Evolutionary conservation across 2,888 invertebrate genomes (phyloP), one percentile per base, ranked within the genome.

Genomic region (Notocelia uddmanniana): DNA sequence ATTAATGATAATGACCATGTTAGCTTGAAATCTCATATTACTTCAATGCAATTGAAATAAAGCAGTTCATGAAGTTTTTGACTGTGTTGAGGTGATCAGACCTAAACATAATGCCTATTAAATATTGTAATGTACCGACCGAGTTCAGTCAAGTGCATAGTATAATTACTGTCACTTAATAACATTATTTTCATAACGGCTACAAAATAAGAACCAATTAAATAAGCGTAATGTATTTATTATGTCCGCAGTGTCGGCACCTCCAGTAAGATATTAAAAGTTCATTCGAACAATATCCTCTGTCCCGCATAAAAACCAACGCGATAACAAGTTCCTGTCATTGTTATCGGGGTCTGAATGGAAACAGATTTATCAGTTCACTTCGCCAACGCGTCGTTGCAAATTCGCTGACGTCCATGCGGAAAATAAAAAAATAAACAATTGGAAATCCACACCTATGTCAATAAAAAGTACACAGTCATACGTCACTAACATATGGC

Each of bases 291-390:
- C 58, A 52, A 54, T 71, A 59, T 71, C 70, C 67, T 67, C 60
- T 62, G 60, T 45, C 37, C 52, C 48, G 48, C 37, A 72, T 62
- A 72, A 72, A 71, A 68, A 68, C 41, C 66, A 19, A 68, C 13
- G 41, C 55, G 72, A 72, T 72, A 72, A 62, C 60, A 66, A 68
- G 72, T 72, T 72, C 72, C 72, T 68, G 72, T 72, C 72, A 72
- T 72, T 72, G 72, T 72, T 72, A 72, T 72, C 72, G 34, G 13
- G 26, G 60, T 18, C 48, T 68, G 72, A 72, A 72, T 72, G 68
- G 55, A 72, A 67, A 62, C 62, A 19, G 67, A 57, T 72, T 68
- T 62, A 67, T 60, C 72, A 67, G 55, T 31, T 6, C 37, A 58
- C 57, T 45, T 11, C 50, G 59, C 31, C 52, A 52, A 37, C 69